Evolutionary conservation across 2,113 vertebrate species (phyloP).

Genomic region (Lophura nycthemera): DNA sequence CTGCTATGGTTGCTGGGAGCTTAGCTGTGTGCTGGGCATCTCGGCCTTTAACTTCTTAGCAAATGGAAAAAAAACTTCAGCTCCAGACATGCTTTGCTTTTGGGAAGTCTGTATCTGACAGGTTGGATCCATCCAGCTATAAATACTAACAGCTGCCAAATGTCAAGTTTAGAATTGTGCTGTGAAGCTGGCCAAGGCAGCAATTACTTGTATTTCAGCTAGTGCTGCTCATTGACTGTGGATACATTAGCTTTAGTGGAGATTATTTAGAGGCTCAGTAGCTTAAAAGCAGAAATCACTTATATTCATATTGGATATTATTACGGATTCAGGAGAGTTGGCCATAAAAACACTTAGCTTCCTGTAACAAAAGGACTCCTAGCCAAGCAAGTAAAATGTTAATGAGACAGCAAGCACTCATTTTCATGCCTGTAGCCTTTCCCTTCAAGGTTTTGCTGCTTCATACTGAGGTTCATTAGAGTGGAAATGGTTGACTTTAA

Average conservation of each 20-base stretch:
- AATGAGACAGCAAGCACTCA: slow-evolving; percentile 63
- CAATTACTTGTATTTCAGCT: slow-evolving; percentile 57
- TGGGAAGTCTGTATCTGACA: neutral
- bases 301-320: slow-evolving; percentile 52
- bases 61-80: neutral
- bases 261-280: slow-evolving; percentile 57
- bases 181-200: slow-evolving; percentile 29
- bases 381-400: slow-evolving; percentile 65
- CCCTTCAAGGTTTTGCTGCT: slow-evolving; percentile 39
- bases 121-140: neutral
- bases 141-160: slow-evolving; percentile 46
- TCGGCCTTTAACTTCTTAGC: neutral
- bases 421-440: slow-evolving; percentile 39
- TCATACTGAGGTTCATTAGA: slow-evolving; percentile 48
- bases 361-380: slow-evolving; percentile 60
- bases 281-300: slow-evolving; percentile 68
- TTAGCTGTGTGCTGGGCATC: neutral
- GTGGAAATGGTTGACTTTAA: slow-evolving; percentile 34
- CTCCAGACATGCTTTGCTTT: neutral
- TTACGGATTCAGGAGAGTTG: slow-evolving; percentile 56
- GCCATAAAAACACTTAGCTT: slow-evolving; percentile 69
- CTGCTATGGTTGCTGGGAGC: neutral
- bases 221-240: slow-evolving; percentile 15
- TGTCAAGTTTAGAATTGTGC: neutral
- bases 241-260: slow-evolving; percentile 48